These are phyloP conservation scores for Netelia virgata DNA, from an alignment of 2,888 invertebrate genomes.

Conservation along the genomic window DNA sequence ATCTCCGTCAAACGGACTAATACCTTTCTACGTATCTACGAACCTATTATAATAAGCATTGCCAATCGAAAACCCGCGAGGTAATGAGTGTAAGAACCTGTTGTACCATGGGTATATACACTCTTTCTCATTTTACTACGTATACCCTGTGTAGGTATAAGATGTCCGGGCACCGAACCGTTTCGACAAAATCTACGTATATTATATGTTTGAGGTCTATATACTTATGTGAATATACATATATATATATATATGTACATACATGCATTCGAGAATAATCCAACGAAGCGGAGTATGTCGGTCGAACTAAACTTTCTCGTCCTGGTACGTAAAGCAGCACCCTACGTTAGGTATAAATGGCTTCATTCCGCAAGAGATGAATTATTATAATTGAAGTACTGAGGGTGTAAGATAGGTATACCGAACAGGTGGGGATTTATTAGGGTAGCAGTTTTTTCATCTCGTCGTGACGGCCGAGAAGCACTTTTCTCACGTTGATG, in stretches of 20 bases:
- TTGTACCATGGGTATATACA: constrained; percentile 41
- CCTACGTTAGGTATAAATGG: constrained; percentile 43
- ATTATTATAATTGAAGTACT: constrained; percentile 66
- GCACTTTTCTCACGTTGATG: constrained; percentile 52
- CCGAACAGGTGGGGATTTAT: constrained; percentile 62
- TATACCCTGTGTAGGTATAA: constrained; percentile 48
- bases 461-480: constrained; percentile 38
- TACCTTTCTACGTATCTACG: constrained; percentile 35
- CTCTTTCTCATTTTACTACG: constrained; percentile 16
- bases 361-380: constrained; percentile 55
- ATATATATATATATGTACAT: constrained; percentile 9
- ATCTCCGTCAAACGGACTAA: constrained; percentile 24
- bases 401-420: constrained; percentile 53
- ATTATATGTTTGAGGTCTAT: constrained; percentile 29
- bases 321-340: constrained; percentile 28
- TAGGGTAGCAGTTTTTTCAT: constrained; percentile 52
- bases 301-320: constrained; percentile 61
- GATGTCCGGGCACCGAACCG: constrained; percentile 54
- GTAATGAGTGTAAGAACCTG: constrained; percentile 22
- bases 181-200: constrained; percentile 30
- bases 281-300: constrained; percentile 60
- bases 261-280: constrained; percentile 21
- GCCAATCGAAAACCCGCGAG: constrained; percentile 30
- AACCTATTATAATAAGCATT: constrained; percentile 27
- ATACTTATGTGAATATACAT: constrained; percentile 10